Evolutionary conservation across 2,797 vertebrate genomes (phyloP).

Genomic region (Lerista edwardsae): DNA sequence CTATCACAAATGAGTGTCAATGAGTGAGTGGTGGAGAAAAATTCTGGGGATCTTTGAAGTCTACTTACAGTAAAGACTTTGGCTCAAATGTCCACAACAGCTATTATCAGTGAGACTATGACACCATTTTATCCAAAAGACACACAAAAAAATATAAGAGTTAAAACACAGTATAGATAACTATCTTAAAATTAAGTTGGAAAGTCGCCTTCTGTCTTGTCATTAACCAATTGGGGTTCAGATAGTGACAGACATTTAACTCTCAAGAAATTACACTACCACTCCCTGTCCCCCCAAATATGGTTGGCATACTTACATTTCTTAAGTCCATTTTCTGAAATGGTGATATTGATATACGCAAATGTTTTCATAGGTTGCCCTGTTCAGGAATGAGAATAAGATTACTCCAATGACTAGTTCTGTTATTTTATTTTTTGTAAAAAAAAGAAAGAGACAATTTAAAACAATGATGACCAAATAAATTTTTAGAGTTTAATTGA

Average conservation of each 20-base stretch:
- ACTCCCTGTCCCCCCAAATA: background rate
- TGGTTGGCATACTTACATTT: conserved; percentile 82
- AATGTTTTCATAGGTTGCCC: conserved; percentile 90
- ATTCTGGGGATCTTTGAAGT: too few relatives aligned
- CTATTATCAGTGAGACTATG: background rate
- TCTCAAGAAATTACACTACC: background rate
- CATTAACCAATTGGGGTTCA: background rate
- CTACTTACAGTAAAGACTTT: background rate
- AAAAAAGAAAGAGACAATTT: background rate
- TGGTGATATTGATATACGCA: conserved; percentile 86
- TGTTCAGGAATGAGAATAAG: conserved; percentile 62
- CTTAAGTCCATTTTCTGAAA: conserved; percentile 84
- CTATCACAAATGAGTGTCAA: background rate
- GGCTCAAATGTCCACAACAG: background rate
- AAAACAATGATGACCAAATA: background rate
- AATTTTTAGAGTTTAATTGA: background rate
- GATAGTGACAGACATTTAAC: background rate
- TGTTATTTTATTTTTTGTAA: background rate
- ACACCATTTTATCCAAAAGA: background rate
- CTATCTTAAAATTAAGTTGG: background rate
- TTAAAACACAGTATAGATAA: background rate
- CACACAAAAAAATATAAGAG: background rate
- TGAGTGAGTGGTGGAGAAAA: background rate
- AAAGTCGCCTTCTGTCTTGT: background rate
- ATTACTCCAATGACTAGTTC: background rate